phyloP scores from a whole-genome alignment of 1,140 invertebrate species.

The Luehdorfia chinensis region DNA sequence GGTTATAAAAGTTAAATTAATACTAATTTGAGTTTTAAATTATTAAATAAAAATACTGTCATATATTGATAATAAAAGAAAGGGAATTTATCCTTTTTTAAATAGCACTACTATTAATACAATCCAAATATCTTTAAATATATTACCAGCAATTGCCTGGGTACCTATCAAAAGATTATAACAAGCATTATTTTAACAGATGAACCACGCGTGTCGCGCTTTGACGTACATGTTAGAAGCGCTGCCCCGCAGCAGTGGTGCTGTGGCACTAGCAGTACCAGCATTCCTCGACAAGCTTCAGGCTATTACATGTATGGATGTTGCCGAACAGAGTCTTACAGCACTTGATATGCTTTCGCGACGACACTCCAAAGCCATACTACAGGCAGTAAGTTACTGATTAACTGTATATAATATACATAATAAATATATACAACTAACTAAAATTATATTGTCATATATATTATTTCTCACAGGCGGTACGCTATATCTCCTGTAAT shows the following conservation, averaged over 20 bases:
- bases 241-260: conserved; percentile 95
- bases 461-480: too few species aligned
- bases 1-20: background rate
- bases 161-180: too few species aligned
- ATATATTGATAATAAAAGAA: too few species aligned
- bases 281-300: conserved; percentile 97
- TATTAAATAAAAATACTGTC: too few species aligned
- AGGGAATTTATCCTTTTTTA: too few species aligned
- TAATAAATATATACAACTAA: background rate
- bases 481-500: too few species aligned
- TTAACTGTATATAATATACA: too few species aligned
- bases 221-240: conserved; percentile 99
- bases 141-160: too few species aligned
- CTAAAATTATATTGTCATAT: too few species aligned
- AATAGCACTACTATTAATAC: too few species aligned
- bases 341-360: conserved; percentile 97
- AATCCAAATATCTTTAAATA: too few species aligned
- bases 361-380: conserved; percentile 96
- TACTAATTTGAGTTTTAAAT: too few species aligned
- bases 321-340: conserved; percentile 97
- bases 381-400: conserved; percentile 91
- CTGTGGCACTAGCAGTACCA: conserved; percentile 97
- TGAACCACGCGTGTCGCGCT: conserved; percentile 99
- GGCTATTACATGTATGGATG: conserved; percentile 99
- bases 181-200: conserved; percentile 76